phyloP scores from a whole-genome alignment of 2,113 vertebrate genomes.

The Himantopus leucocephalus region DNA sequence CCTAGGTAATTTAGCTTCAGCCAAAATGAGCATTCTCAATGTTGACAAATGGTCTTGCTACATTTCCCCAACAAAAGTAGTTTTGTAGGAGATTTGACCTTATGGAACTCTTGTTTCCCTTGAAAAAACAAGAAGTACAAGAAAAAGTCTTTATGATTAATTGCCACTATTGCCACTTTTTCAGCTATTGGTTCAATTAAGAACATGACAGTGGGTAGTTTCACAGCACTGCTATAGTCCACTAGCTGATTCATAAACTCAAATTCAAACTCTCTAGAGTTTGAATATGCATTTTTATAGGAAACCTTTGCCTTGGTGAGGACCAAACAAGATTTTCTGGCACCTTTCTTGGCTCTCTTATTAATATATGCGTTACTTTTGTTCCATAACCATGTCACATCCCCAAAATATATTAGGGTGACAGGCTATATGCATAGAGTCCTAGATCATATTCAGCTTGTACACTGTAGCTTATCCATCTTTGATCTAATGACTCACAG shows the following conservation, averaged over 20 bases:
- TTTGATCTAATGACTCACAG: neutral
- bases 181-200: neutral
- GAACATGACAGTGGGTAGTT: neutral
- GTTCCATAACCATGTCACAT: too few species aligned
- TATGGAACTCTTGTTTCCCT: neutral
- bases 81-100: conserved; percentile 47
- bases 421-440: too few species aligned
- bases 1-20: conserved; percentile 44
- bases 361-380: too few species aligned
- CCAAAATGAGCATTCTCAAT: conserved; percentile 44
- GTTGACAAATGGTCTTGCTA: conserved; percentile 48
- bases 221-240: neutral
- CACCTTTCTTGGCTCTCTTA: too few species aligned
- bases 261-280: too few species aligned
- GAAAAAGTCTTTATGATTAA: conserved; percentile 2
- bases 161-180: neutral
- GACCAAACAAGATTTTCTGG: too few species aligned
- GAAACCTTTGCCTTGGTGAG: neutral
- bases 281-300: neutral
- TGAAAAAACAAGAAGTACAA: neutral
- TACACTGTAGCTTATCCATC: neutral
- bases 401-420: too few species aligned
- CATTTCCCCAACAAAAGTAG: conserved; percentile 39
- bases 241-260: neutral
- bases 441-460: neutral